Conservation (phyloP, 2,113 vertebrate species). For the Thunnus maccoyii region DNA sequence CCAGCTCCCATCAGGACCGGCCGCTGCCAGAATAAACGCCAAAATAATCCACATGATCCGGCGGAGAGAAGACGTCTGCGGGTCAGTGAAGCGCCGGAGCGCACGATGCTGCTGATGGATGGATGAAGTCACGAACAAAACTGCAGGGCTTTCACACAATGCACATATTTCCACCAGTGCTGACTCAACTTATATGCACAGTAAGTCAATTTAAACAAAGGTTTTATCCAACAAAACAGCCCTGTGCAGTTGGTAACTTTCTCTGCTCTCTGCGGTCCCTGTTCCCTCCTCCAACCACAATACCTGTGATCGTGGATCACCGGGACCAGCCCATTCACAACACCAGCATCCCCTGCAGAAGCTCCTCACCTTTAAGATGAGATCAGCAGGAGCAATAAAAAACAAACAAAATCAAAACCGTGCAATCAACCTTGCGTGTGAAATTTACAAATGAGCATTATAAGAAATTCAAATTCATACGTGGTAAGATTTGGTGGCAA, state of each 20-base stretch:
- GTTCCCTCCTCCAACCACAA: slow-evolving; percentile 33
- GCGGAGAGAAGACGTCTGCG: slow-evolving; percentile 6
- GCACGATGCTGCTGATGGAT: slow-evolving; percentile 39
- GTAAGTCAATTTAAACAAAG: not conserved
- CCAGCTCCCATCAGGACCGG: slow-evolving; percentile 49
- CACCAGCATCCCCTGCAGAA: slow-evolving; percentile 42
- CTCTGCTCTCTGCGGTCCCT: not conserved
- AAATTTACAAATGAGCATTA: not conserved
- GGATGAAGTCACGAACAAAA: slow-evolving; percentile 1
- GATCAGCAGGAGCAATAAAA: not conserved
- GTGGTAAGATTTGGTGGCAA: not conserved
- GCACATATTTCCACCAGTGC: not conserved
- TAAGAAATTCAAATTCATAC: not conserved
- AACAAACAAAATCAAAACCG: not conserved
- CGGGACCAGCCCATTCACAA: slow-evolving; percentile 42
- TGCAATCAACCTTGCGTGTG: not conserved
- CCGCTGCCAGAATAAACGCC: slow-evolving; percentile 64
- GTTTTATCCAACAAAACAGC: not conserved
- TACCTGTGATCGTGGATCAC: slow-evolving; percentile 46
- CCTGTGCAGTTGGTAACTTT: not conserved
- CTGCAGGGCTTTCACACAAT: slow-evolving; percentile 10
- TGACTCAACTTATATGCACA: not conserved
- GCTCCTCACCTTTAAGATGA: slow-evolving; percentile 30
- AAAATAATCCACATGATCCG: slow-evolving; percentile 78
- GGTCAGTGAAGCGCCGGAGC: slow-evolving; percentile 23